These are phyloP conservation scores for Thecocarcelia acutangulata DNA, from an alignment of 2,888 invertebrate species.

Conservation along the genomic window DNA sequence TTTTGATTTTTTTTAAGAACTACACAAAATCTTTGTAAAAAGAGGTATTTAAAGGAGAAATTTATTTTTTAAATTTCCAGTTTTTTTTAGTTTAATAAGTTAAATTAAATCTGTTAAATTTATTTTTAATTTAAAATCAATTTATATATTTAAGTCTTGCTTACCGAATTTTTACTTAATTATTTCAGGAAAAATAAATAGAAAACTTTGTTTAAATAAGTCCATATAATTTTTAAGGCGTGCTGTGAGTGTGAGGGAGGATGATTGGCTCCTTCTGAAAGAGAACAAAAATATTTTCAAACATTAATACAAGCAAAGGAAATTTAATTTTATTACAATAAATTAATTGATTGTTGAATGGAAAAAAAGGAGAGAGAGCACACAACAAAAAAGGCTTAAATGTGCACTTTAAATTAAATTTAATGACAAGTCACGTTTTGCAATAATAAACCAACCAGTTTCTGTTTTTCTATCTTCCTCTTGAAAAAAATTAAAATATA, in stretches of 20 bases:
- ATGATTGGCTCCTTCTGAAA: conserved; percentile 26
- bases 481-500: conserved; percentile 6
- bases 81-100: too few relatives aligned
- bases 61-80: too few relatives aligned
- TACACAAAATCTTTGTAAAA: too few relatives aligned
- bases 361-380: not conserved
- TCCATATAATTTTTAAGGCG: conserved; percentile 58
- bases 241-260: conserved; percentile 34
- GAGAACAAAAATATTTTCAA: not conserved
- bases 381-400: not conserved
- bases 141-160: not conserved
- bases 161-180: conserved; percentile 40
- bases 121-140: not conserved
- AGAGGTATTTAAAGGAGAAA: too few relatives aligned
- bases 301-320: conserved; percentile 14
- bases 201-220: conserved; percentile 47
- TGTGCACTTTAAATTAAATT: conserved; percentile 27
- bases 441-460: conserved; percentile 36
- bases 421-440: conserved; percentile 53
- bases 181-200: conserved; percentile 27
- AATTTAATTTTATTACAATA: not conserved
- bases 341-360: conserved; percentile 43
- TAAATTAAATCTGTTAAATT: too few relatives aligned
- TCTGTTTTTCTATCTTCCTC: not conserved
- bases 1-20: too few relatives aligned